phyloP scores from a whole-genome alignment of 2,888 invertebrate genomes.

The Drosophila dives region DNA sequence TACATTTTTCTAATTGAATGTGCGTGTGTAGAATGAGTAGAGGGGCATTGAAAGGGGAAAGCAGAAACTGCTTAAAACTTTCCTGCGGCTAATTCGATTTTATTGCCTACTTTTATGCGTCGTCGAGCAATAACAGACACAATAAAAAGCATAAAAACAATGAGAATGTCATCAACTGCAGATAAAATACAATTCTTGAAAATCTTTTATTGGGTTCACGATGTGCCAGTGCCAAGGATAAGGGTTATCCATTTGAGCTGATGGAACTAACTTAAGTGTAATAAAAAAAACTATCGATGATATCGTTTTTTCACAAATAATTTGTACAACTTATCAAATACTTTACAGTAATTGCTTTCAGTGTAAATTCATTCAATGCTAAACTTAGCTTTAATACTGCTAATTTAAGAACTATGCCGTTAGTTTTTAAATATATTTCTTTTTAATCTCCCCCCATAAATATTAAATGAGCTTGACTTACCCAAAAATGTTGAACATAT shows the following conservation, averaged over 20 bases:
- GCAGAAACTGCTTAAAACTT: conserved; percentile 42
- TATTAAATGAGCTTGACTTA: conserved; percentile 86
- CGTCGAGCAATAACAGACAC: conserved; percentile 26
- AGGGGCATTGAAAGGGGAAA: not conserved
- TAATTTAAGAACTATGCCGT: too few species aligned
- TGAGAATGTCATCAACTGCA: conserved; percentile 31
- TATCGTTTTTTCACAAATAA: not conserved
- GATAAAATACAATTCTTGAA: conserved; percentile 45
- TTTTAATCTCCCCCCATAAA: not conserved
- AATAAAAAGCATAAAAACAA: conserved; percentile 11
- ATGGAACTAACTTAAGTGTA: conserved; percentile 3
- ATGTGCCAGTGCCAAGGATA: conserved; percentile 25
- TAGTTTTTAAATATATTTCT: not conserved
- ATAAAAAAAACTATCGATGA: not conserved
- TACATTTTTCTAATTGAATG: conserved; percentile 31
- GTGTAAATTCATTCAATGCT: not conserved
- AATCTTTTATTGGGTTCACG: conserved; percentile 45
- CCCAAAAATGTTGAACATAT: conserved; percentile 99
- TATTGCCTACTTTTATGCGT: conserved; percentile 69
- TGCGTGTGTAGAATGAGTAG: not conserved
- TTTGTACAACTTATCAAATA: not conserved
- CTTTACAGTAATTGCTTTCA: too few species aligned
- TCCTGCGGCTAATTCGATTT: conserved; percentile 68
- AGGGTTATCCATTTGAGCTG: conserved; percentile 5
- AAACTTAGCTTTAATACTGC: too few species aligned